Base-by-base conservation (phyloP, 2,888 invertebrate species). In the Odontomyia ornata region DNA sequence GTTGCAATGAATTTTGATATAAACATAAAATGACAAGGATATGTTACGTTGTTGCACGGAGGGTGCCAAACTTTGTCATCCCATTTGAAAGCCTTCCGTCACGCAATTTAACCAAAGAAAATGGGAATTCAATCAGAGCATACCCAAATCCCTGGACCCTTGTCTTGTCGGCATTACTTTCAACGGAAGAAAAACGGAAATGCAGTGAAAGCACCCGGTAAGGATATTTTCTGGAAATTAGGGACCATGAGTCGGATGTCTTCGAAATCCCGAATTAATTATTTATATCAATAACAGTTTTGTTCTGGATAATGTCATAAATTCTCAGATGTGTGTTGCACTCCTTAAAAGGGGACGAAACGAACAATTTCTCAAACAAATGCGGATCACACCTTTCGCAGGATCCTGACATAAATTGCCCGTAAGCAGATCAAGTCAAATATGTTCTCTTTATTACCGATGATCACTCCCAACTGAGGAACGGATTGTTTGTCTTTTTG, bases 371-470 rank as follows among this genome's bases (percentile, higher is more conserved):
- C 43, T 21, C 23, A n/a, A 23, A 47, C 28, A 71, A 47, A 27
- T 30, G 9, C 18, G 60, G 57, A 60, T 73, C 60, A 43, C 73
- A 73, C 73, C 73, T 57, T 73, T 73, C 46, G 23, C 5, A 27
- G 27, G 43, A 57, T 60, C 23, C 36, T 73, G 73, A 73, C 73
- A 73, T 73, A 73, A 73, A 73, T 73, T 60, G 36, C 52, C 21
- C 73, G 25, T 73, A 73, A 73, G 73, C 73, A 57, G 73, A 73
- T 73, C 73, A 73, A 73, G 73, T 73, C 73, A 73, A 69, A 46
- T 57, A 21, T 73, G 23, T 36, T 60, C 23, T 60, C 30, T 60
- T 23, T 43, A 4, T 23, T 46, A 1, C 30, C 15, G 27, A 4
- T n/a, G 11, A 23, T 15, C 4, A 11, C 23, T 23, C 69, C 69